Base-by-base conservation (phyloP, 2,888 invertebrate genomes). In the Noctua comes region DNA sequence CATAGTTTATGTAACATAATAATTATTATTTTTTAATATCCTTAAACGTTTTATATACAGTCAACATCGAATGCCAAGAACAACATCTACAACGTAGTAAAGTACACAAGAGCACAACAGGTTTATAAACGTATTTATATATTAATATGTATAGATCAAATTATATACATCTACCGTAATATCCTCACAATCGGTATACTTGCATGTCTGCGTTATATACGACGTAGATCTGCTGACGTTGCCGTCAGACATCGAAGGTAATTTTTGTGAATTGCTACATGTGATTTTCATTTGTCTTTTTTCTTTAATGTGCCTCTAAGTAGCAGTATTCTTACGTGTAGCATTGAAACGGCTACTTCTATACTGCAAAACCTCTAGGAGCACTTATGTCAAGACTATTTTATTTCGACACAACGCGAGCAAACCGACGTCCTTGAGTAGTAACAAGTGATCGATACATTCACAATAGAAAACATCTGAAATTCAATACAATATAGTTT, bases 11-110 rank as follows among this genome's bases (percentile, higher is more conserved):
- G 94, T 95, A 95, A 96, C 96, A 93, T 95, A 94, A 93, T 95
- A 94, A 93, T 95, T 93, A 93, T 94, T 92, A 92, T 92, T 91
- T 91, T 91, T 91, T 90, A 88, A 94, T 95, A 93, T 95, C 93
- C 94, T 94, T 94, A 96, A 95, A 95, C 91, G 93, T 94, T 94
- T 94, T 96, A 95, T 96, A 89, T 96, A 96, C 96, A 96, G 88
- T 92, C 93, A 95, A 95, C 96, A 95, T 94, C 90, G 92, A 95
- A 93, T 91, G 90, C 93, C 89, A 90, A 91, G 93, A 95, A 95
- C 93, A 94, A 94, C 94, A 92, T 90, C 94, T 95, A 96, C 93
- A 91, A 90, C 86, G 87, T 91, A 90, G 85, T 91, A 90, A 90
- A 92, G 93, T 94, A 93, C 91, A 93, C 92, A 92, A 90, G 93